Percentiles rank a stretch among this genome's conserved stretches.
These are phyloP conservation scores for Oreochromis spilurus DNA, from an alignment of 2,113 vertebrate genomes.

Conservation along the genomic window DNA sequence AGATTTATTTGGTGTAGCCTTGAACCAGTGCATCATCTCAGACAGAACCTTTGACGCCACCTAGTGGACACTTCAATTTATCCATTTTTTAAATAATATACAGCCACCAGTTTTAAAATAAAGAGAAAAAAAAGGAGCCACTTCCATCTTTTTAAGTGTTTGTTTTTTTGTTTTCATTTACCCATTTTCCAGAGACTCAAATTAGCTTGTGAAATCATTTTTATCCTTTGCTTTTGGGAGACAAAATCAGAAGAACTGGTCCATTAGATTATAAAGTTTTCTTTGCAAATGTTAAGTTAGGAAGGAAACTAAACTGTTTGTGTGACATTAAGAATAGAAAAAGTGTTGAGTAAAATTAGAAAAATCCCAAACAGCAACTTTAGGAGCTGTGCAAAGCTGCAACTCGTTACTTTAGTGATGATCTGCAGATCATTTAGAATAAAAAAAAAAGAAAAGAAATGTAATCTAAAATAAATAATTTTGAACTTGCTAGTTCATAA, in stretches of 20 bases:
- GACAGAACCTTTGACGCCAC: neutral
- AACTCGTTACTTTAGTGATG: neutral
- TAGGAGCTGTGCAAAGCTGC: neutral
- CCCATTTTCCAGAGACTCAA: accelerated
- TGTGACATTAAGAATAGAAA: neutral
- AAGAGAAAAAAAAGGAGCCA: neutral
- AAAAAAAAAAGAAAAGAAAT: accelerated
- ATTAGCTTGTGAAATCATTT: neutral
- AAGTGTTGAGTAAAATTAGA: neutral
- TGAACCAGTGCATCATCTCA: neutral
- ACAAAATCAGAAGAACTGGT: neutral
- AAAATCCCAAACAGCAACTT: neutral
- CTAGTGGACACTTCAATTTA: neutral
- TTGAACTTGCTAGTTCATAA: neutral
- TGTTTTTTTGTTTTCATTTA: neutral
- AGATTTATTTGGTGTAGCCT: neutral
- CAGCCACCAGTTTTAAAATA: neutral
- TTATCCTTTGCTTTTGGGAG: accelerated
- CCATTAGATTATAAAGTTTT: neutral
- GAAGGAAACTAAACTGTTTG: neutral
- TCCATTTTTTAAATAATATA: neutral
- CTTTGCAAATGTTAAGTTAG: neutral
- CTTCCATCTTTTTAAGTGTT: neutral
- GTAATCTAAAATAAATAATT: neutral
- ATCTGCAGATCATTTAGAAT: neutral